Evolutionary conservation across 2,797 vertebrate species (phyloP).

Genomic region (Sebastes oblongus): DNA sequence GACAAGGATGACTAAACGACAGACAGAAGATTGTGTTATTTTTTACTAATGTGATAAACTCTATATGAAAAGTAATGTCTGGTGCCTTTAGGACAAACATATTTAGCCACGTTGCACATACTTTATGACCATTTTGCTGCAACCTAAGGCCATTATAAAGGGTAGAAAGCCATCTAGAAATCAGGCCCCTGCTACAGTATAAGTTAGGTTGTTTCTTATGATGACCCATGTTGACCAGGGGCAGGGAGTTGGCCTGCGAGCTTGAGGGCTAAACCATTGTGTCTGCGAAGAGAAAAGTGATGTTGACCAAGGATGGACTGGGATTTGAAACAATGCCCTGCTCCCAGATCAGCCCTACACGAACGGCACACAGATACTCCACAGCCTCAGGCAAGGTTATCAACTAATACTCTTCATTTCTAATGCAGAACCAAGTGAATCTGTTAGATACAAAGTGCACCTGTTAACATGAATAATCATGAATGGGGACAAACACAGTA

Average conservation of each 20-base stretch:
- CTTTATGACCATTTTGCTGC: not conserved
- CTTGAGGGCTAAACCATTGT: slow-evolving; percentile 27
- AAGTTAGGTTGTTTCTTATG: slow-evolving; percentile 12
- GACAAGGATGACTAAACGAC: not conserved
- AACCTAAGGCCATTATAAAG: slow-evolving; percentile 1
- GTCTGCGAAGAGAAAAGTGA: slow-evolving; percentile 37
- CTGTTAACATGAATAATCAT: not conserved
- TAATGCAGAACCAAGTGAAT: not conserved
- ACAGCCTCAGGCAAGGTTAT: slow-evolving; percentile 26
- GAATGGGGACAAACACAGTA: not conserved
- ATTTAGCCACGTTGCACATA: slow-evolving; percentile 13
- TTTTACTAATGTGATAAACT: slow-evolving; percentile 13
- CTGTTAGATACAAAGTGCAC: not conserved
- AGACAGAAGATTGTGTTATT: not conserved
- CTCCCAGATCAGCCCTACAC: not conserved
- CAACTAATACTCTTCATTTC: not conserved
- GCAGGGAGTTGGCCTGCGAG: slow-evolving; percentile 1
- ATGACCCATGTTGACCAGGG: slow-evolving; percentile 33
- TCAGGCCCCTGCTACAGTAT: not conserved
- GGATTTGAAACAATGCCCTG: slow-evolving; percentile 22
- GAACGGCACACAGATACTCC: not conserved
- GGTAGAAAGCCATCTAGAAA: slow-evolving; percentile 5
- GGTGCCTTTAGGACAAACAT: slow-evolving; percentile 2
- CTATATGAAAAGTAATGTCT: not conserved
- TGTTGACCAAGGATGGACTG: slow-evolving; percentile 7